These are phyloP conservation scores for Bombus huntii DNA, from an alignment of 1,140 invertebrate species.

Conservation along the genomic window DNA sequence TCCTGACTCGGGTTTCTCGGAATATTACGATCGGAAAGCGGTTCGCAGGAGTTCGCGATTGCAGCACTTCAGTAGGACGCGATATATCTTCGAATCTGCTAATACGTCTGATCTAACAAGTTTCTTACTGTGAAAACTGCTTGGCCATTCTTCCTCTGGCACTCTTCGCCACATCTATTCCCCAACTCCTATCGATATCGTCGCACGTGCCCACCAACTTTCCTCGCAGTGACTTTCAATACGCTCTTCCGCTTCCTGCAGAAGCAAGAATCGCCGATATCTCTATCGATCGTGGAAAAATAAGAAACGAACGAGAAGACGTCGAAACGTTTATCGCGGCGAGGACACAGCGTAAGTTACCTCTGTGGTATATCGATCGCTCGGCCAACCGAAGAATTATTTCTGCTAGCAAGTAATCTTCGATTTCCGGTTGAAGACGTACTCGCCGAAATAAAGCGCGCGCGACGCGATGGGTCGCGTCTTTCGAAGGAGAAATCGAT, in stretches of 20 bases:
- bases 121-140: constrained; percentile 50
- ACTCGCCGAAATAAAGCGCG: neutral
- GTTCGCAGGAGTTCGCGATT: neutral
- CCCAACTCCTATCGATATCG: neutral
- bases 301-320: neutral
- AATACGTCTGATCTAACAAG: constrained; percentile 62
- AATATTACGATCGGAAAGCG: constrained; percentile 22
- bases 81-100: constrained; percentile 42
- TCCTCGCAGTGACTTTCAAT: constrained; percentile 41
- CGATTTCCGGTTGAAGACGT: neutral
- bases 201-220: constrained; percentile 25
- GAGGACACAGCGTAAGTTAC: neutral
- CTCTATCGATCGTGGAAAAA: neutral
- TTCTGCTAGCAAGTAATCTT: neutral
- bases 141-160: constrained; percentile 47
- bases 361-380: neutral
- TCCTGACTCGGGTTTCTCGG: too few species aligned
- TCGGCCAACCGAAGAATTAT: neutral
- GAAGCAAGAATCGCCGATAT: neutral
- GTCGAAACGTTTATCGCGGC: neutral
- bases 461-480: too few species aligned
- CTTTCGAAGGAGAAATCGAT: neutral
- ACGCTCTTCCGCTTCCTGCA: too few species aligned
- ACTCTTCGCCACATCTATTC: constrained; percentile 22
- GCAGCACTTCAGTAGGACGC: neutral